phyloP scores from a whole-genome alignment of 1,140 invertebrate genomes.

The Popillia japonica region DNA sequence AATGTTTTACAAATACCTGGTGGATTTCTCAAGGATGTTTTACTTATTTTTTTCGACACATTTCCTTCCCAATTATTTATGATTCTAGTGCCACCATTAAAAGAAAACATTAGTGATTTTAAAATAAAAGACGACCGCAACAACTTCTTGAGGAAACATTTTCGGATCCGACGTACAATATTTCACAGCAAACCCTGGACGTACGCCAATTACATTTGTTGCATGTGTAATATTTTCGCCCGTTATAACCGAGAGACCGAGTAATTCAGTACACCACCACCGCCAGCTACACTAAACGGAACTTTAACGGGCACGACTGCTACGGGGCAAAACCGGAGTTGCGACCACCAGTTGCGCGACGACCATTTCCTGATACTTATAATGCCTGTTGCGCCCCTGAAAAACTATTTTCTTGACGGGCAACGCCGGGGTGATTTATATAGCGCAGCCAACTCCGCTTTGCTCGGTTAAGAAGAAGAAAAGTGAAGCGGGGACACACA shows the following conservation, averaged over 20 bases:
- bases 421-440: neutral
- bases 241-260: neutral
- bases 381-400: conserved; percentile 7
- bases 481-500: too few relatives aligned
- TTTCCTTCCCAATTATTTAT: too few relatives aligned
- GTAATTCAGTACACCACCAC: neutral
- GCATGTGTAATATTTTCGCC: conserved; percentile 9
- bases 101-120: too few relatives aligned
- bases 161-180: too few relatives aligned
- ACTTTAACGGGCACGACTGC: neutral
- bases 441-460: neutral
- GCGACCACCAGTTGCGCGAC: conserved; percentile 15
- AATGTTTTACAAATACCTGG: conserved; percentile 18
- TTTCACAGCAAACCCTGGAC: neutral
- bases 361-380: conserved; percentile 9
- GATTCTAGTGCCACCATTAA: too few relatives aligned
- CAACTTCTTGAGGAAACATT: too few relatives aligned
- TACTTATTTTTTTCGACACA: neutral
- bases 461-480: too few relatives aligned
- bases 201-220: conserved; percentile 14
- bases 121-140: too few relatives aligned
- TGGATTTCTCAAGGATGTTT: too few relatives aligned
- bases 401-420: conserved; percentile 14
- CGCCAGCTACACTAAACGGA: neutral
- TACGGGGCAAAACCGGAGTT: neutral